These are phyloP conservation scores for Drosophila lacteicornis DNA, from an alignment of 1,140 invertebrate genomes.

Conservation along the genomic window DNA sequence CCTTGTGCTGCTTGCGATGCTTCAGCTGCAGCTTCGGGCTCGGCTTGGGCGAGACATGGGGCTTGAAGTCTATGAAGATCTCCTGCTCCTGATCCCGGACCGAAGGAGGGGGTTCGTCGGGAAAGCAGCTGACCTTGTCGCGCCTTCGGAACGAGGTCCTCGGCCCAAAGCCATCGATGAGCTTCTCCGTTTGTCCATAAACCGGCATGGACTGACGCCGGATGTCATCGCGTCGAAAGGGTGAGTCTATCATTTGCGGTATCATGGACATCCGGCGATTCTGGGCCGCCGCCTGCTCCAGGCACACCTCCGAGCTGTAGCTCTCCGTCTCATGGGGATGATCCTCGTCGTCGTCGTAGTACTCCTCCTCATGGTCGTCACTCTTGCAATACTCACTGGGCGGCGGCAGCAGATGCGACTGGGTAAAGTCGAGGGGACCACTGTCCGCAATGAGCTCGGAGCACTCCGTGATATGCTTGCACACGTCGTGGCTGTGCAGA, in stretches of 20 bases:
- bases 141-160: conserved; percentile 69
- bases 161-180: conserved; percentile 75
- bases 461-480: conserved; percentile 78
- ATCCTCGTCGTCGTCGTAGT: conserved; percentile 58
- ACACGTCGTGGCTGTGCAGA: conserved; percentile 70
- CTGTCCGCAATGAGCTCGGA: conserved; percentile 71
- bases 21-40: conserved; percentile 86
- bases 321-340: conserved; percentile 60
- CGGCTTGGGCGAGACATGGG: conserved; percentile 88
- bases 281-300: conserved; percentile 50
- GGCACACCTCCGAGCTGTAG: conserved; percentile 64
- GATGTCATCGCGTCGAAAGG: conserved; percentile 72
- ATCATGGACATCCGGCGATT: conserved; percentile 76
- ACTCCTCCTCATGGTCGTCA: conserved; percentile 63
- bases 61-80: conserved; percentile 95
- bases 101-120: conserved; percentile 26
- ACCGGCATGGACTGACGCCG: conserved; percentile 78
- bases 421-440: conserved; percentile 71
- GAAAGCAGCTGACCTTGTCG: conserved; percentile 77
- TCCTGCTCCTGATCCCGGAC: conserved; percentile 88
- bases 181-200: conserved; percentile 77
- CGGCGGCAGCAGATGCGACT: conserved; percentile 70
- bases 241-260: conserved; percentile 63
- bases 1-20: conserved; percentile 76
- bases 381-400: conserved; percentile 77